Percentiles rank a stretch among this genome's conserved stretches.
Conservation (phyloP, 2,797 vertebrate species). For the Australoheros facetus region DNA sequence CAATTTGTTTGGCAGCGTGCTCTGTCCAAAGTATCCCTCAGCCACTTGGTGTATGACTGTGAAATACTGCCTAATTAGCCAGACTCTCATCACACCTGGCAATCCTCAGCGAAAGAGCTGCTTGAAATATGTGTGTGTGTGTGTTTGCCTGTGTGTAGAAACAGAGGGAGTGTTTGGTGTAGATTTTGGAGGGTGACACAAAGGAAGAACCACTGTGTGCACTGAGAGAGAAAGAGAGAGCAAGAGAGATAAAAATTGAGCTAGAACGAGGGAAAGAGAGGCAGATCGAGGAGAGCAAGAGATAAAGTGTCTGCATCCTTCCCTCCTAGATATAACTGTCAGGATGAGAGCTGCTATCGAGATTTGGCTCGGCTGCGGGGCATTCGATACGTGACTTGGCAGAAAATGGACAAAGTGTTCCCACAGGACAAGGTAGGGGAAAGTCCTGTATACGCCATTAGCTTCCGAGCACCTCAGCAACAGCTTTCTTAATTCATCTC, state of each 20-base stretch:
- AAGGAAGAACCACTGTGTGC: slow-evolving; percentile 14
- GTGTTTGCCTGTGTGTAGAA: background rate
- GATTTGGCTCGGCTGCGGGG: slow-evolving; percentile 95
- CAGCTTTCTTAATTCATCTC: slow-evolving; percentile 23
- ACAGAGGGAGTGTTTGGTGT: slow-evolving; percentile 9
- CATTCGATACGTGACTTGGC: slow-evolving; percentile 93
- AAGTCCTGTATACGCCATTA: slow-evolving; percentile 48
- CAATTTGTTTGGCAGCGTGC: slow-evolving; percentile 21
- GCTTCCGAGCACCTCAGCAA: slow-evolving; percentile 11
- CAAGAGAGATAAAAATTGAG: background rate
- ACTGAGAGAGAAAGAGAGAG: background rate
- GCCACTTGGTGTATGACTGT: slow-evolving; percentile 51
- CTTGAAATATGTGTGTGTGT: slow-evolving; percentile 11
- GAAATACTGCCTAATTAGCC: slow-evolving; percentile 76
- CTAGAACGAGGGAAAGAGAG: slow-evolving; percentile 40
- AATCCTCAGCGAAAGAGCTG: slow-evolving; percentile 19
- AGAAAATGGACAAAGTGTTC: slow-evolving; percentile 89
- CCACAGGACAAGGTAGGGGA: slow-evolving; percentile 92
- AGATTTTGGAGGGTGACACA: slow-evolving; percentile 19
- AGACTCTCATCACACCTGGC: slow-evolving; percentile 70
- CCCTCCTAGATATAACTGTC: slow-evolving; percentile 92
- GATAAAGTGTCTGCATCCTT: slow-evolving; percentile 75
- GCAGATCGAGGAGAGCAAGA: slow-evolving; percentile 47
- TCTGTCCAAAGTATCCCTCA: slow-evolving; percentile 43
- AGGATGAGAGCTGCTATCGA: slow-evolving; percentile 95